Conservation (phyloP, 92 coral and sea anemone genomes). For the Diadumene lineata region DNA sequence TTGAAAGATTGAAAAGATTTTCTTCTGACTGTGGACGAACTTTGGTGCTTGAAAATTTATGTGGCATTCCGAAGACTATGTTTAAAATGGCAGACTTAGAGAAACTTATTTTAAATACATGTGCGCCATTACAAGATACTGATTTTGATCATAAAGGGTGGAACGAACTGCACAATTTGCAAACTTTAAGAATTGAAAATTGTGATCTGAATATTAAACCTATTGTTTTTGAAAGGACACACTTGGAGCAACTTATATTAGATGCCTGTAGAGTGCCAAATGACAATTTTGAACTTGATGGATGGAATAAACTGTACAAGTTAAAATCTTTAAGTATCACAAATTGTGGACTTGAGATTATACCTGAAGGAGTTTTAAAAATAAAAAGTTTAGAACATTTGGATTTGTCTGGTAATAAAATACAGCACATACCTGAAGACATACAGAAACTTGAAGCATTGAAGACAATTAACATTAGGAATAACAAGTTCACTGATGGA, state of each 20-base stretch:
- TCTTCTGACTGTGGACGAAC: constrained; percentile 39
- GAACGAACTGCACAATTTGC: constrained; percentile 24
- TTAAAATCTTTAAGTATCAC: constrained; percentile 39
- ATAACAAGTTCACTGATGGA: constrained; percentile 39
- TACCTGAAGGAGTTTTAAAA: constrained; percentile 40
- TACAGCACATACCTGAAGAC: constrained; percentile 23
- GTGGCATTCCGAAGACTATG: constrained; percentile 57
- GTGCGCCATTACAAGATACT: constrained; percentile 31
- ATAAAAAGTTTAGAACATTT: constrained; percentile 33
- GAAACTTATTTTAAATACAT: constrained; percentile 16
- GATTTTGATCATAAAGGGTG: constrained; percentile 27
- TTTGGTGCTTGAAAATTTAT: constrained; percentile 24
- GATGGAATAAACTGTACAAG: constrained; percentile 32
- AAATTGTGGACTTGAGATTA: constrained; percentile 29
- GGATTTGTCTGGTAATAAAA: constrained; percentile 37
- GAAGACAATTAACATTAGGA: constrained; percentile 21
- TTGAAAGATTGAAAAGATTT: constrained; percentile 22
- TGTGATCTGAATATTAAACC: no score
- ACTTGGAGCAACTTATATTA: no score
- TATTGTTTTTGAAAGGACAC: no score
- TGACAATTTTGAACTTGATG: constrained; percentile 15
- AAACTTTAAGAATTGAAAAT: no score
- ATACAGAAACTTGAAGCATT: constrained; percentile 16
- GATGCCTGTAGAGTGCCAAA: no score
- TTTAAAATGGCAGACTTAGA: constrained; percentile 36